Conservation (phyloP, 2,888 invertebrate species). For the Listrodromus nycthemerus region DNA sequence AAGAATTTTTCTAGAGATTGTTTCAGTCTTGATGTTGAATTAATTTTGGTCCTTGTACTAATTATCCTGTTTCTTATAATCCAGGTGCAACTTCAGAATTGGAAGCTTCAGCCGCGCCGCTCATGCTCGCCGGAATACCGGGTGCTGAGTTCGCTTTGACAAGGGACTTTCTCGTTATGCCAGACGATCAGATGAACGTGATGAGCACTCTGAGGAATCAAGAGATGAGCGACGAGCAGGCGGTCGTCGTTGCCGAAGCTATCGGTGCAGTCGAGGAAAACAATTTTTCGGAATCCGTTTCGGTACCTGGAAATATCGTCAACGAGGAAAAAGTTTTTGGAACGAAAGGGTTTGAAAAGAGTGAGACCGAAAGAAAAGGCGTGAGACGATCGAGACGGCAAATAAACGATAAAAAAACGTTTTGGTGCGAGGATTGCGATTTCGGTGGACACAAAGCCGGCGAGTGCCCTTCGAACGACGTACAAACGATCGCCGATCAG, state of each 20-base stretch:
- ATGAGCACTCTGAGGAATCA: slow-evolving; percentile 79
- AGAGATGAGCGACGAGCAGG: slow-evolving; percentile 70
- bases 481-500: slow-evolving; percentile 87
- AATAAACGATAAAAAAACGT: slow-evolving; percentile 78
- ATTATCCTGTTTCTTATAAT: background rate
- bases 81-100: slow-evolving; percentile 79
- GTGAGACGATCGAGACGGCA: slow-evolving; percentile 77
- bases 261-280: slow-evolving; percentile 56
- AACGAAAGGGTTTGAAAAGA: slow-evolving; percentile 59
- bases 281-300: slow-evolving; percentile 43
- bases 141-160: slow-evolving; percentile 80
- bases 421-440: slow-evolving; percentile 84
- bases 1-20: too few relatives aligned
- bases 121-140: slow-evolving; percentile 81
- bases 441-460: slow-evolving; percentile 78
- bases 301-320: slow-evolving; percentile 49
- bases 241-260: slow-evolving; percentile 57
- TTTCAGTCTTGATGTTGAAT: background rate
- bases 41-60: background rate
- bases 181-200: slow-evolving; percentile 82
- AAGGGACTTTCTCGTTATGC: slow-evolving; percentile 82
- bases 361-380: slow-evolving; percentile 70
- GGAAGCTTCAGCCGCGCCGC: slow-evolving; percentile 78
- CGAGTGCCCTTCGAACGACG: slow-evolving; percentile 81
- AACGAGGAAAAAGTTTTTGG: background rate